phyloP scores from a whole-genome alignment of 1,140 invertebrate genomes.

The Lycorma delicatula region DNA sequence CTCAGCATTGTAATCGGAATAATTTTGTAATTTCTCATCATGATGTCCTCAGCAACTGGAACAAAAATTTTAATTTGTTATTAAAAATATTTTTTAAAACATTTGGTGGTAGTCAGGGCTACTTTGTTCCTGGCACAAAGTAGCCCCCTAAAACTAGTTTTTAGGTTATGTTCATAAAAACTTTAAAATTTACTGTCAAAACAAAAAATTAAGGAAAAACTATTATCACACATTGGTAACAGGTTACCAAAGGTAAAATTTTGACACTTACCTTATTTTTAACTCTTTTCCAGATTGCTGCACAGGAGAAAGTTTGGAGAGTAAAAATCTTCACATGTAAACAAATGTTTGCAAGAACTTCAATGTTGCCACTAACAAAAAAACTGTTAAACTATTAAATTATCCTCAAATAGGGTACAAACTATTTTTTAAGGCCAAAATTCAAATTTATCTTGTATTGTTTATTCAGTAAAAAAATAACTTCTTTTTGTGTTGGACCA shows the following conservation, averaged over 20 bases:
- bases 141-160: slow-evolving; percentile 10
- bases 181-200: slow-evolving; percentile 6
- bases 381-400: slow-evolving; percentile 6
- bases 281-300: not conserved
- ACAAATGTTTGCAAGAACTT: slow-evolving; percentile 5
- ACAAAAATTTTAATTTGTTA: slow-evolving; percentile 7
- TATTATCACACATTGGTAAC: slow-evolving; percentile 13
- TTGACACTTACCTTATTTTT: slow-evolving; percentile 12
- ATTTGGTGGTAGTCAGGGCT: not conserved
- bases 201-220: slow-evolving; percentile 4
- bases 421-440: slow-evolving; percentile 7
- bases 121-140: slow-evolving; percentile 6
- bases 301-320: slow-evolving; percentile 8
- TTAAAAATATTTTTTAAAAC: not conserved
- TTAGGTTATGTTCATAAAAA: slow-evolving; percentile 8
- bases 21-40: slow-evolving; percentile 16
- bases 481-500: slow-evolving; percentile 16
- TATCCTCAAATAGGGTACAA: slow-evolving; percentile 7
- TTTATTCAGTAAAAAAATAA: slow-evolving; percentile 12
- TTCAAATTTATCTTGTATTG: slow-evolving; percentile 12
- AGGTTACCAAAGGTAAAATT: slow-evolving; percentile 6
- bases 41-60: slow-evolving; percentile 13
- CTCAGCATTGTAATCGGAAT: slow-evolving; percentile 13
- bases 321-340: slow-evolving; percentile 7
- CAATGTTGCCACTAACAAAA: slow-evolving; percentile 14